Evolutionary conservation across 2,113 vertebrate genomes (phyloP).

Genomic region (Gopherus flavomarginatus): DNA sequence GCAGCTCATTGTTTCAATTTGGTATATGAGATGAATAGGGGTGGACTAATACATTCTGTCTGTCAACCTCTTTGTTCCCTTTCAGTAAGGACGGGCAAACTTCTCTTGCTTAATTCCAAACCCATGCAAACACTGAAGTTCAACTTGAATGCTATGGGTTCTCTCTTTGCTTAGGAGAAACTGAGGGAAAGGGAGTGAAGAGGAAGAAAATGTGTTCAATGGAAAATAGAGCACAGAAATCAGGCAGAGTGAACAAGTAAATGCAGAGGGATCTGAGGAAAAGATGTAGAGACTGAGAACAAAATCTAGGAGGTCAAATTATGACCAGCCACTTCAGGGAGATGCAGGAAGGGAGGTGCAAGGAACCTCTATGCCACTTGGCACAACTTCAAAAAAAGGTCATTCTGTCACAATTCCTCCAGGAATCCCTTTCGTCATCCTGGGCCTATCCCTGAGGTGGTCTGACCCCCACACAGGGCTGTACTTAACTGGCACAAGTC

Average conservation of each 20-base stretch:
- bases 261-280: background rate
- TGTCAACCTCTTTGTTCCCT: background rate
- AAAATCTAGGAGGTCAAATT: background rate
- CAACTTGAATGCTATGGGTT: background rate
- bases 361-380: background rate
- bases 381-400: background rate
- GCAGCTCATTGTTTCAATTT: rapidly evolving
- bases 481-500: background rate
- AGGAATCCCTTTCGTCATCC: background rate
- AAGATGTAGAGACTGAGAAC: background rate
- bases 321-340: background rate
- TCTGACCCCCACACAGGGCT: background rate
- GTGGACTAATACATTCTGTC: background rate
- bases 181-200: background rate
- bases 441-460: background rate
- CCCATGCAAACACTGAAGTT: background rate
- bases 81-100: background rate
- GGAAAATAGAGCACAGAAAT: background rate
- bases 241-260: background rate
- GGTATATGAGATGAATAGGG: background rate
- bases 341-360: background rate
- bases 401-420: background rate
- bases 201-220: background rate
- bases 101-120: background rate
- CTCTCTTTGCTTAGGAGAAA: rapidly evolving